Evolutionary conservation across 2,113 vertebrate genomes (phyloP).

Genomic region (Eretmochelys imbricata): DNA sequence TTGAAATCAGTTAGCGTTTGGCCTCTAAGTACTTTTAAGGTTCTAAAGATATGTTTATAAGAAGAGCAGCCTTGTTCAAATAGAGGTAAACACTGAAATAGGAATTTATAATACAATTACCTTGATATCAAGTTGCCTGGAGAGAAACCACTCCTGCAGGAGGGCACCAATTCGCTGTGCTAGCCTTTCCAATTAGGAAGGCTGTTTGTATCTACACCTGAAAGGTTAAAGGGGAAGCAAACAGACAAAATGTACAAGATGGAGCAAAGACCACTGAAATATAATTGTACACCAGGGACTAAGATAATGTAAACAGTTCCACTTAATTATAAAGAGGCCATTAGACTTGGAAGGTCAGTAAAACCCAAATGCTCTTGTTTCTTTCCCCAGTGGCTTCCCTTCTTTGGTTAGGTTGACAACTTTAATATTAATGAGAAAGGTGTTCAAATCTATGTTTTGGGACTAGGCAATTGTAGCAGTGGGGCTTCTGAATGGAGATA

Average conservation of each 20-base stretch:
- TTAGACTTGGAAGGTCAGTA: background rate
- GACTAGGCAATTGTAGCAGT: background rate
- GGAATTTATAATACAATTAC: background rate
- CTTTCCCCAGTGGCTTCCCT: background rate
- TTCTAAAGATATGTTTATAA: background rate
- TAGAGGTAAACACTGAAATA: background rate
- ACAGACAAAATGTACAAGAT: background rate
- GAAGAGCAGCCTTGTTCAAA: background rate
- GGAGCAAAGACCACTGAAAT: background rate
- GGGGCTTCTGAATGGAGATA: background rate
- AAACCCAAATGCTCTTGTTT: background rate
- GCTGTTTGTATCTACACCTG: background rate
- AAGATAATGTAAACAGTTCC: background rate
- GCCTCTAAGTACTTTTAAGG: background rate
- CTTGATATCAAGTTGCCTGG: background rate
- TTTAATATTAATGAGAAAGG: background rate
- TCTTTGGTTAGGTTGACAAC: background rate
- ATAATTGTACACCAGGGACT: background rate
- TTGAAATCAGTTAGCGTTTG: background rate
- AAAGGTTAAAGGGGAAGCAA: background rate
- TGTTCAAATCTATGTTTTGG: background rate
- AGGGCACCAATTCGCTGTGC: background rate
- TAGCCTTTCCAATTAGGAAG: background rate
- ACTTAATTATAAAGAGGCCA: background rate
- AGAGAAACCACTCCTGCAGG: background rate